These are phyloP conservation scores for Felis catus DNA, from an alignment of 2,113 vertebrate species.

Conservation along the genomic window DNA sequence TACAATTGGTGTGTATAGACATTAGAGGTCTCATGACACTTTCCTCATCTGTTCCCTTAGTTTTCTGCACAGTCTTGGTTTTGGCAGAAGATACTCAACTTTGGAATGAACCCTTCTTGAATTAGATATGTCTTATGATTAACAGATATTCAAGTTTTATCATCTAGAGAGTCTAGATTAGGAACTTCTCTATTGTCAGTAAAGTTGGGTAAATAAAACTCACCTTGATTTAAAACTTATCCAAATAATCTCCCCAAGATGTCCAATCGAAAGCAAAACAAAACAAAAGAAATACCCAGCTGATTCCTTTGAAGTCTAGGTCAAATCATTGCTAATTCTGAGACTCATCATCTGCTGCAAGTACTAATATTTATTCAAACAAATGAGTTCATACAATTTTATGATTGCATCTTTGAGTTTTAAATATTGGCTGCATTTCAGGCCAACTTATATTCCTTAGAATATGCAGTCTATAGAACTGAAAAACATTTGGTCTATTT, in stretches of 20 bases:
- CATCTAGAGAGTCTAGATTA: neutral
- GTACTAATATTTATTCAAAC: neutral
- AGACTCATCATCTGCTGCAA: neutral
- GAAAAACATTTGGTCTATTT: slow-evolving; percentile 9
- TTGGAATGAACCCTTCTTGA: slow-evolving; percentile 30
- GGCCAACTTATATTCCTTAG: slow-evolving; percentile 6
- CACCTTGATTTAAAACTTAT: slow-evolving; percentile 46
- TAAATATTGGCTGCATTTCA: neutral
- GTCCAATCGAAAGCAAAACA: slow-evolving; percentile 22
- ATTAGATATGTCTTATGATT: neutral
- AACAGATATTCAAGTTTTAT: slow-evolving; percentile 26
- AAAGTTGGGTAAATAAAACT: slow-evolving; percentile 35
- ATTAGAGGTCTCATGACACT: slow-evolving; percentile 18
- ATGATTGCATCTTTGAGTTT: slow-evolving; percentile 22
- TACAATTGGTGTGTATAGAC: slow-evolving; percentile 65
- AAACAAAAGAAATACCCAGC: neutral
- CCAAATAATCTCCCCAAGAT: slow-evolving; percentile 25
- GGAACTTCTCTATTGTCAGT: neutral
- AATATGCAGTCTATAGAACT: neutral
- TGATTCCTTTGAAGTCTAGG: slow-evolving; percentile 40
- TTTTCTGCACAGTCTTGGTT: slow-evolving; percentile 43
- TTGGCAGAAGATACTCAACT: slow-evolving; percentile 24
- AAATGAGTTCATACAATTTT: neutral
- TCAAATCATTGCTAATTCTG: neutral
- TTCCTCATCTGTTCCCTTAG: slow-evolving; percentile 12